Conservation (phyloP, 2,797 vertebrate genomes). For the Epinephelus malabaricus region DNA sequence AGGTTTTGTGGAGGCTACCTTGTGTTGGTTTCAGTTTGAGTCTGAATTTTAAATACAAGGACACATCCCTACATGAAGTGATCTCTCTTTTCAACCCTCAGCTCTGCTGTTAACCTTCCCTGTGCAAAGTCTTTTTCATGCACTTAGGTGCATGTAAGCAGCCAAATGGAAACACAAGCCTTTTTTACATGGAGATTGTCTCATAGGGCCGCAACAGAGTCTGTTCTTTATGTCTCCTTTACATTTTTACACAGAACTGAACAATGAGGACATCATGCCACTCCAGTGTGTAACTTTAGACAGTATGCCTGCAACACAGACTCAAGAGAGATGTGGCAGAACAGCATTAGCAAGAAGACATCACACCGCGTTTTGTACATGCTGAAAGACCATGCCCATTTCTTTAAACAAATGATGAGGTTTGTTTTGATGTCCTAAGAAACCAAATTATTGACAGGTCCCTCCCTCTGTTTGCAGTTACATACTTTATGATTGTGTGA, state of each 20-base stretch:
- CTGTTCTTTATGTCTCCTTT: no score
- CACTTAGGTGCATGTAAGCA: not conserved
- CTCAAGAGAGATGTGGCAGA: no score
- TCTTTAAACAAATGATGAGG: not conserved
- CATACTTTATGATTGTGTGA: not conserved
- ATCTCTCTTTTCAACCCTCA: not conserved
- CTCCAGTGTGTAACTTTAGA: no score
- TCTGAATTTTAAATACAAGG: slow-evolving; percentile 1
- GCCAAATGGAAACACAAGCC: no score
- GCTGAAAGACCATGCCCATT: not conserved
- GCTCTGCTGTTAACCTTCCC: not conserved
- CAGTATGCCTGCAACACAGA: no score
- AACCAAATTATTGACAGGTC: not conserved
- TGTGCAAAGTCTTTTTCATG: not conserved
- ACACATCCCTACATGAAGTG: not conserved
- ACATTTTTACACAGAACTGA: no score
- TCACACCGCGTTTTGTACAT: not conserved
- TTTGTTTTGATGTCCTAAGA: not conserved
- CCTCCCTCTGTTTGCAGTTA: not conserved
- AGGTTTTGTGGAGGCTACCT: not conserved
- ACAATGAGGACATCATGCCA: no score
- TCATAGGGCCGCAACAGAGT: no score
- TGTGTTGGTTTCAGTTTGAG: not conserved
- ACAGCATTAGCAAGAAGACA: not conserved
- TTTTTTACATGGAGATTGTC: no score